Conservation (phyloP, 2,888 invertebrate genomes). For the Punctoribates punctum region DNA sequence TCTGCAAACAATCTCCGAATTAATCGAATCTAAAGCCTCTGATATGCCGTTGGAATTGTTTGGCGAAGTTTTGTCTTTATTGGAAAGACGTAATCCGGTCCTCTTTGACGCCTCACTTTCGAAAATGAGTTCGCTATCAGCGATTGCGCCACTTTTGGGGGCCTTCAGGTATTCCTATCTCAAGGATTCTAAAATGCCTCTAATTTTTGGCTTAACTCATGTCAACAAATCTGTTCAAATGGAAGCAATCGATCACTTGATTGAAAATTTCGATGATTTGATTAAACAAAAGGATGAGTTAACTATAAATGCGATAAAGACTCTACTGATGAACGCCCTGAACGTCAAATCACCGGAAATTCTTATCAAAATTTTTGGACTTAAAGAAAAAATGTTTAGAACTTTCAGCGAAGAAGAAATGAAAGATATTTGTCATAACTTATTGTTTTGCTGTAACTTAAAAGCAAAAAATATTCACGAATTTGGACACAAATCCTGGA, state of each 20-base stretch:
- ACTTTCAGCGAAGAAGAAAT: constrained; percentile 22
- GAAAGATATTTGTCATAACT: constrained; percentile 25
- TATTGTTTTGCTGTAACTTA: background rate
- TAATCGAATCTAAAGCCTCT: background rate
- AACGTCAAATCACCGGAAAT: constrained; percentile 3
- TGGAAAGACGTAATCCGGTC: constrained; percentile 37
- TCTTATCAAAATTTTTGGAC: background rate
- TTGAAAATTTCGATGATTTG: constrained; percentile 26
- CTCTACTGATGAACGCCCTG: background rate
- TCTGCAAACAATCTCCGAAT: background rate
- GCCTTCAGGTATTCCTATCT: constrained; percentile 18
- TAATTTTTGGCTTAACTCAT: constrained; percentile 32
- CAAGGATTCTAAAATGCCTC: constrained; percentile 18
- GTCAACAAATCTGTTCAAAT: constrained; percentile 10
- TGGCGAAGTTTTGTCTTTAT: background rate
- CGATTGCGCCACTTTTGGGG: background rate
- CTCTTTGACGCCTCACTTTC: constrained; percentile 24
- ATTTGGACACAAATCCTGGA: background rate
- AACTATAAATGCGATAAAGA: background rate
- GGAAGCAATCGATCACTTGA: constrained; percentile 25
- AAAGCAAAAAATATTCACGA: background rate
- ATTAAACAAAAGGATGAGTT: constrained; percentile 7
- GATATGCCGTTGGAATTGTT: background rate
- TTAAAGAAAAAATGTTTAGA: constrained; percentile 34
- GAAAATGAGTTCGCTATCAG: background rate